Evolutionary conservation across 2,113 vertebrate genomes (phyloP).

Genomic region (Xiphias gladius): DNA sequence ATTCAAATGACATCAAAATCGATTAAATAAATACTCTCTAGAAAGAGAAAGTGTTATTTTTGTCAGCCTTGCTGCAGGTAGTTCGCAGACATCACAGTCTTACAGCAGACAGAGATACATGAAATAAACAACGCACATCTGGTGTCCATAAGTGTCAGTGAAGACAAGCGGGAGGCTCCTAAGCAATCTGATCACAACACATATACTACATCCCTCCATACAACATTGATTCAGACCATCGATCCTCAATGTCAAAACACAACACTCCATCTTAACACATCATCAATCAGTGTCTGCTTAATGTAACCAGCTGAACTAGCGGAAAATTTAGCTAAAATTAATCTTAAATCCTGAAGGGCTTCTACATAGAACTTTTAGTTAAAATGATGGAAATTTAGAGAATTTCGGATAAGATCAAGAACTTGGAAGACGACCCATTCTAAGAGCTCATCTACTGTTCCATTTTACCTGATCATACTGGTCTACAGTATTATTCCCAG

Average conservation of each 20-base stretch:
- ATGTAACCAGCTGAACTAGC: background rate
- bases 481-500: background rate
- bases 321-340: background rate
- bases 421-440: background rate
- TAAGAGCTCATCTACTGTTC: background rate
- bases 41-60: constrained; percentile 8
- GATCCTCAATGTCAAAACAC: constrained; percentile 48
- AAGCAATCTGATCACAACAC: constrained; percentile 14
- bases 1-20: background rate
- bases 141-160: constrained; percentile 47
- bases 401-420: background rate
- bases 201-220: background rate
- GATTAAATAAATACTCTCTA: background rate
- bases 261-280: constrained; percentile 9
- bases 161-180: constrained; percentile 19
- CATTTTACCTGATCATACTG: background rate
- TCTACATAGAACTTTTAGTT: background rate
- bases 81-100: too few relatives aligned
- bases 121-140: constrained; percentile 48
- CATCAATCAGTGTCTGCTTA: constrained; percentile 42
- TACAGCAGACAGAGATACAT: background rate
- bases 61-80: background rate
- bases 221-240: constrained; percentile 14
- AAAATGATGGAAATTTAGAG: background rate
- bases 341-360: background rate